These are phyloP conservation scores for Argyra leucocephala DNA, from an alignment of 2,888 invertebrate species.

Conservation along the genomic window DNA sequence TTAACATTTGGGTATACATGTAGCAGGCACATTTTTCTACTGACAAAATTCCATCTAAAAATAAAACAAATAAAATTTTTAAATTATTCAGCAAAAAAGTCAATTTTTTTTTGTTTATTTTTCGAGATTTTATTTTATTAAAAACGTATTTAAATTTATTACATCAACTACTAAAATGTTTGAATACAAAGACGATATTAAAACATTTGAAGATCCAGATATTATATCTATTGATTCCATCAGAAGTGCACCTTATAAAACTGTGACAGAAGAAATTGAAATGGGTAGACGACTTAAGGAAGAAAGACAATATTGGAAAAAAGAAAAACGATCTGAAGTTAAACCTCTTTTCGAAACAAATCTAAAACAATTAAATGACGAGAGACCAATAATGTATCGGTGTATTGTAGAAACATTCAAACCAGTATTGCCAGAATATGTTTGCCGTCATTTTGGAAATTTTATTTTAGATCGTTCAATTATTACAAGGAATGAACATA, in stretches of 20 bases:
- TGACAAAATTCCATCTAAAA: constrained; percentile 30
- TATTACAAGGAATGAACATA: constrained; percentile 36
- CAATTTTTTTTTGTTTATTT: neutral
- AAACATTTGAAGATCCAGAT: constrained; percentile 25
- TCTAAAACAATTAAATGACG: constrained; percentile 19
- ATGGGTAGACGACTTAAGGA: constrained; percentile 30
- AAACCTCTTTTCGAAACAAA: constrained; percentile 29
- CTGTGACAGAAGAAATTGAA: constrained; percentile 31
- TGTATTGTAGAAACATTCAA: constrained; percentile 29
- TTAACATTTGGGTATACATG: constrained; percentile 55
- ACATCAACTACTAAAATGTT: constrained; percentile 17
- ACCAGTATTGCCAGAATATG: constrained; percentile 26
- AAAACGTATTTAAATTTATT: neutral
- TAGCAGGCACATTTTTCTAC: constrained; percentile 49
- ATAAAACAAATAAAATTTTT: constrained; percentile 14
- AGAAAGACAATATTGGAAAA: constrained; percentile 24
- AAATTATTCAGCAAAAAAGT: neutral
- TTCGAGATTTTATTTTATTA: neutral
- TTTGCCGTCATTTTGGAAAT: constrained; percentile 36
- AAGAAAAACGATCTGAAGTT: constrained; percentile 26
- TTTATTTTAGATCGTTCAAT: constrained; percentile 38
- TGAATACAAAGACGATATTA: constrained; percentile 17
- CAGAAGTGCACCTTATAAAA: neutral
- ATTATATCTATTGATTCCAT: constrained; percentile 13
- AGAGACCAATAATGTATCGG: constrained; percentile 24